phyloP scores from a whole-genome alignment of 2,113 vertebrate species.

The Cebidichthys violaceus region DNA sequence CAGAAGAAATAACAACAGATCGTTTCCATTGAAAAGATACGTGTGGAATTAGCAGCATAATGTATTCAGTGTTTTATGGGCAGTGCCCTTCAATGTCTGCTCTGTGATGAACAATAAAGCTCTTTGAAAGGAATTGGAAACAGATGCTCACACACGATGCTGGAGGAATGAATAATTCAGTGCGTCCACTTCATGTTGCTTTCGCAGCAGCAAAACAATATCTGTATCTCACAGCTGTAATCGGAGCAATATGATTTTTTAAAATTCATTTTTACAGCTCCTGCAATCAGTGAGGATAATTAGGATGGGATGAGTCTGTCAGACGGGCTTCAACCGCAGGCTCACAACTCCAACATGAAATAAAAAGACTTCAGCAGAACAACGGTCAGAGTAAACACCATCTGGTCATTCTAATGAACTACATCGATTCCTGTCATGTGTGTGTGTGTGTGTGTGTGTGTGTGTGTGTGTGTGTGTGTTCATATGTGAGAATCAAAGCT shows the following conservation, averaged over 20 bases:
- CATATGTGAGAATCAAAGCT: background rate
- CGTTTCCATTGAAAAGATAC: conserved; percentile 35
- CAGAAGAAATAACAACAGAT: conserved; percentile 25
- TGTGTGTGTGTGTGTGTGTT: background rate
- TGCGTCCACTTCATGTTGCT: conserved; percentile 44
- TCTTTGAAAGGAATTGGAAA: conserved; percentile 59
- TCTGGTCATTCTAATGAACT: conserved; percentile 33
- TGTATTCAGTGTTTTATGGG: conserved; percentile 46
- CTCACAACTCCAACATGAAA: conserved; percentile 10
- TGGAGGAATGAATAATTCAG: conserved; percentile 65
- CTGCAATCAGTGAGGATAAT: conserved; percentile 41
- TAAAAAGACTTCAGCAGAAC: conserved; percentile 42
- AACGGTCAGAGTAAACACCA: conserved; percentile 41
- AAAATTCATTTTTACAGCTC: conserved; percentile 43
- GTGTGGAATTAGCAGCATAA: conserved; percentile 52
- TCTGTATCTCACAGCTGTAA: conserved; percentile 33
- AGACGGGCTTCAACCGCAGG: conserved; percentile 19
- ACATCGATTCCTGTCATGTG: conserved; percentile 6
- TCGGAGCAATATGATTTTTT: conserved; percentile 37
- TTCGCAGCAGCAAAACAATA: conserved; percentile 32
- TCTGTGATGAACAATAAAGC: conserved; percentile 59
- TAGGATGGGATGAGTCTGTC: conserved; percentile 35
- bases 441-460: background rate
- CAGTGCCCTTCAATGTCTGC: conserved; percentile 58
- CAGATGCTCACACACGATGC: conserved; percentile 69